Evolutionary conservation across 2,797 vertebrate genomes (phyloP).

Genomic region (Gobio occitaniae): DNA sequence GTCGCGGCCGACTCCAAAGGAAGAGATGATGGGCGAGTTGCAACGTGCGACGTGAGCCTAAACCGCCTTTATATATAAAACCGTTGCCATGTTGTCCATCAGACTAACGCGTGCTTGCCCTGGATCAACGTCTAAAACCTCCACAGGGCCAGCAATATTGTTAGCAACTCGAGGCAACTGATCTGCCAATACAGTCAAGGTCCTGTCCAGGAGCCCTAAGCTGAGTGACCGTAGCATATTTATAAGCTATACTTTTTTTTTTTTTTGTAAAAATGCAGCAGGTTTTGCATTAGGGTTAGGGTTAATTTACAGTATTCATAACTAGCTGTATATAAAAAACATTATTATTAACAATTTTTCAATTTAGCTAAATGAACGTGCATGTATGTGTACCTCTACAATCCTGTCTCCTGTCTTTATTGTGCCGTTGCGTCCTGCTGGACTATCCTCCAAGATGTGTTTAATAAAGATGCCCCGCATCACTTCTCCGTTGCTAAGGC

Average conservation of each 20-base stretch:
- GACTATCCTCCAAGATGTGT: slow-evolving; percentile 96
- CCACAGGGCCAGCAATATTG: no score
- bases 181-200: no score
- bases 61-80: no score
- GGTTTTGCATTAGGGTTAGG: neutral
- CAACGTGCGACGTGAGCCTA: no score
- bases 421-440: slow-evolving; percentile 92
- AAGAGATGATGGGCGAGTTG: no score
- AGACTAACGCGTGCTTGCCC: no score
- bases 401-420: slow-evolving; percentile 96
- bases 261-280: neutral
- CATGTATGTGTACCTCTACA: slow-evolving; percentile 83
- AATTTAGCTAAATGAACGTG: neutral
- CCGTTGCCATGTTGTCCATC: no score
- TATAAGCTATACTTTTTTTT: neutral
- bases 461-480: slow-evolving; percentile 99
- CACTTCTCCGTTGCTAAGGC: slow-evolving; percentile 94
- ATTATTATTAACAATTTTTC: neutral
- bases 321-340: neutral
- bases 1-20: no score
- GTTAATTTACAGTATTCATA: neutral
- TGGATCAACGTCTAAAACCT: no score
- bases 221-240: no score
- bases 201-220: no score
- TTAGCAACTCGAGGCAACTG: no score